Evolutionary conservation across 2,888 invertebrate species (phyloP), one percentile per base, ranked within the genome.

Genomic region (Adineta ricciae): DNA sequence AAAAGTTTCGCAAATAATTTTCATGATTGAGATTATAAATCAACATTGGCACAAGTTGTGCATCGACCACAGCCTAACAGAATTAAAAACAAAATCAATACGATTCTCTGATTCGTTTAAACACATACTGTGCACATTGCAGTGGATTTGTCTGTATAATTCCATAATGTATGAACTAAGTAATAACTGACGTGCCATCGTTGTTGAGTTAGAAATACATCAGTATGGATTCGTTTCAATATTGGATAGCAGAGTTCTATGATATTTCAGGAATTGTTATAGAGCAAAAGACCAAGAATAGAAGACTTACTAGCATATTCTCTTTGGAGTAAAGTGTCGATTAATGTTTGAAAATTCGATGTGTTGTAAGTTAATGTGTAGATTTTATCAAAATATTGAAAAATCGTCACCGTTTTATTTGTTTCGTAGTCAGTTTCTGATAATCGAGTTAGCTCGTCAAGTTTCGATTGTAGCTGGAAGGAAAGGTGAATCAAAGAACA

Each of bases 391-490:
- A 78, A 78, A 78, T 78, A 78, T 78, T 41, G 38, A 24, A 78
- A n/a, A 41, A 78, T 3, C 3, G 0, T 78, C 9, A 41, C 78
- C 5, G 78, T 19, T 41, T 41, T 38, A 41, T 3, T n/a, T 41
- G 78, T 78, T 78, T n/a, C 78, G 41, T 78, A 78, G 11, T 78
- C 78, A 24, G 21, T 14, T 78, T 78, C 41, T 41, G 24, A 41
- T n/a, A 78, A 41, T 41, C n/a, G 78, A 78, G 9, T 41, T 78
- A 78, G n/a, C 41, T 78, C 78, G 41, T 78, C 78, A 41, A 78
- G n/a, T 41, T 78, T 78, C 14, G 78, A 38, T 24, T 78, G 38
- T 38, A 78, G 14, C 78, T 78, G n/a, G 14, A 78, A 32, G 27
- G 27, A 1, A 56, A 27, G 9, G 27, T 54, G n/a, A 54, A 21